Percentiles rank a stretch among this genome's conserved stretches.
phyloP scores from a whole-genome alignment of 2,113 vertebrate genomes.

The Gymnobelideus leadbeateri region DNA sequence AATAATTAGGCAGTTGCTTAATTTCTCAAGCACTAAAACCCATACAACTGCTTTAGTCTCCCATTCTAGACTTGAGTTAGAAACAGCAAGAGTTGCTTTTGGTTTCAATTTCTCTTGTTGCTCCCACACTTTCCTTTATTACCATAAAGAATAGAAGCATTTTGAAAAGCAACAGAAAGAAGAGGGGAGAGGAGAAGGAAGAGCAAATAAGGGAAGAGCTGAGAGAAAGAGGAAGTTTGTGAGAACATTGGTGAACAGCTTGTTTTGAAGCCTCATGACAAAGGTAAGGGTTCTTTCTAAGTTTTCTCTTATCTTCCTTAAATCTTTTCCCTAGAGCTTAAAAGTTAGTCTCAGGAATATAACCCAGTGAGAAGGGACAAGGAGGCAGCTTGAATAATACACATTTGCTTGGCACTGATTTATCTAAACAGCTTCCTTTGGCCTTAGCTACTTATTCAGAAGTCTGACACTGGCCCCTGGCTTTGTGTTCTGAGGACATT shows the following conservation, averaged over 20 bases:
- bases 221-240: not conserved
- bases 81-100: not conserved
- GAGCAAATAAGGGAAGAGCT: not conserved
- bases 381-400: not conserved
- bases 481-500: not conserved
- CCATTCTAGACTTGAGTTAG: not conserved
- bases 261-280: not conserved
- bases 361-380: not conserved
- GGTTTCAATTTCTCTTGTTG: not conserved
- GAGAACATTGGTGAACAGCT: not conserved
- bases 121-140: not conserved
- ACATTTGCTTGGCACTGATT: not conserved
- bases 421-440: not conserved
- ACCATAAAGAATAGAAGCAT: not conserved
- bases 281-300: not conserved
- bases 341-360: too few species aligned
- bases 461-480: not conserved
- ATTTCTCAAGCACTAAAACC: not conserved
- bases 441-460: not conserved
- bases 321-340: too few species aligned
- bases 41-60: not conserved
- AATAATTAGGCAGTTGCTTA: too few species aligned
- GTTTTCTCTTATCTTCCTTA: not conserved
- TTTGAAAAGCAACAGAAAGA: not conserved
- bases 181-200: not conserved